Conservation (phyloP, 2,888 invertebrate genomes). For the Oegoconia quadripuncta region DNA sequence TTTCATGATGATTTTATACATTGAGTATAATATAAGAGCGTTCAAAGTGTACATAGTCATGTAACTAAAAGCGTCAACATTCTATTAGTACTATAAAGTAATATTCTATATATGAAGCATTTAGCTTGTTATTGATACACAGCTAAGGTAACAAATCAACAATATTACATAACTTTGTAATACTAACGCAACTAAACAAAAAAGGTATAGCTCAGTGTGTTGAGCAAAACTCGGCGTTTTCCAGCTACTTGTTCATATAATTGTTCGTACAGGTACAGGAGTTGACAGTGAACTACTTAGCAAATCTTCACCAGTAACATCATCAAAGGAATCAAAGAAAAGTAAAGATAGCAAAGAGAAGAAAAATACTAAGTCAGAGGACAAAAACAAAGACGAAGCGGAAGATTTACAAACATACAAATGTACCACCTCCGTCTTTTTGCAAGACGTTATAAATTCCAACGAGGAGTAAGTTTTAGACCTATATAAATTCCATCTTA, state of each 20-base stretch:
- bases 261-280: slow-evolving; percentile 61
- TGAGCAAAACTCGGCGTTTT: too few species aligned
- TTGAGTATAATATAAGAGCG: too few species aligned
- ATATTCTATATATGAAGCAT: too few species aligned
- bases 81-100: too few species aligned
- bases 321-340: slow-evolving; percentile 88
- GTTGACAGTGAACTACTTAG: slow-evolving; percentile 88
- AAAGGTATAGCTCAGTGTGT: too few species aligned
- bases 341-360: slow-evolving; percentile 86
- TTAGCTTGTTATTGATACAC: slow-evolving; percentile 2
- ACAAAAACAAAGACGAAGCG: slow-evolving; percentile 81
- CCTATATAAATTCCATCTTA: not conserved
- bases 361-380: slow-evolving; percentile 67
- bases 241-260: too few species aligned
- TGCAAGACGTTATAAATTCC: slow-evolving; percentile 84
- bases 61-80: too few species aligned
- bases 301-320: slow-evolving; percentile 84
- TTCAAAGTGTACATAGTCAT: too few species aligned
- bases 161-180: not conserved
- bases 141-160: too few species aligned
- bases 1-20: too few species aligned
- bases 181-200: slow-evolving; percentile 5
- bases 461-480: slow-evolving; percentile 82
- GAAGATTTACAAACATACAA: slow-evolving; percentile 82
- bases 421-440: slow-evolving; percentile 84